Conservation (phyloP, 2,888 invertebrate genomes). For the Polylopha cassiicola region DNA sequence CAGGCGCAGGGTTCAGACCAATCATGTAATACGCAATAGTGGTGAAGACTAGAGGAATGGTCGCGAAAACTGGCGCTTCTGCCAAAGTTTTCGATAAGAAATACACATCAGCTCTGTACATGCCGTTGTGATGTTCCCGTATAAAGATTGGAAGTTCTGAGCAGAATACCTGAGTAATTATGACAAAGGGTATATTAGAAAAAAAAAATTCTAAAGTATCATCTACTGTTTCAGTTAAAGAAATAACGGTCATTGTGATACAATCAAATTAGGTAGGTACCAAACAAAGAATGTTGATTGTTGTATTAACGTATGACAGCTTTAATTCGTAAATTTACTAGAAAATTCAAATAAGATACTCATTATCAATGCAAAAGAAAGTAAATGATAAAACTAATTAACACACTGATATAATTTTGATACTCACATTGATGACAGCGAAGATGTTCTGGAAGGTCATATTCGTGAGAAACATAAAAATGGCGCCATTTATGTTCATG, state of each 20-base stretch:
- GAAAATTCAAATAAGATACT: too few species aligned
- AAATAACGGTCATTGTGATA: too few species aligned
- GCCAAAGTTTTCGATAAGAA: slow-evolving; percentile 94
- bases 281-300: too few species aligned
- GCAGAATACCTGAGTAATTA: slow-evolving; percentile 85
- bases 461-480: slow-evolving; percentile 93
- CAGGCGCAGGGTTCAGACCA: slow-evolving; percentile 84
- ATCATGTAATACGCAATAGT: slow-evolving; percentile 92
- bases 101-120: slow-evolving; percentile 94
- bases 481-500: slow-evolving; percentile 95
- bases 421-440: slow-evolving; percentile 92
- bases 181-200: not conserved
- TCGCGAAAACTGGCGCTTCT: slow-evolving; percentile 90
- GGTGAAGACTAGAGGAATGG: slow-evolving; percentile 89
- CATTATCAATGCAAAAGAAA: too few species aligned
- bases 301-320: too few species aligned
- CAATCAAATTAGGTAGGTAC: too few species aligned
- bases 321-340: too few species aligned
- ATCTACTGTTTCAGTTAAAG: too few species aligned
- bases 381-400: too few species aligned
- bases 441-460: slow-evolving; percentile 98
- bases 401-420: too few species aligned
- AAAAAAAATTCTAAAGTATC: too few species aligned
- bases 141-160: slow-evolving; percentile 92
- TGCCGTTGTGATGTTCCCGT: slow-evolving; percentile 91